phyloP scores from a whole-genome alignment of 2,888 invertebrate genomes.

The Megalurothrips usitatus region DNA sequence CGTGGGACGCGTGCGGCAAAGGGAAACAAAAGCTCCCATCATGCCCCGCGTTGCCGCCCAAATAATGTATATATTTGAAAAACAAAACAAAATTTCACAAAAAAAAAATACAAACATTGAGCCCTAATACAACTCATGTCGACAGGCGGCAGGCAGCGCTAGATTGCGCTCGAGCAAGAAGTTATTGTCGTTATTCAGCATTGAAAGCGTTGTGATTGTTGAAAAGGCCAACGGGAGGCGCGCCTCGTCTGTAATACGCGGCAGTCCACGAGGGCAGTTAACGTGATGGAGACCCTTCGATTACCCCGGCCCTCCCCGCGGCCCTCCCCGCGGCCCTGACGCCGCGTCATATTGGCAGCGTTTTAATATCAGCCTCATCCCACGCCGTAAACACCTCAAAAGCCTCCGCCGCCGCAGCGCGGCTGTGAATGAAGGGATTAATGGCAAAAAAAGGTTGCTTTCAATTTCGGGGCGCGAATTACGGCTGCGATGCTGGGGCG shows the following conservation, averaged over 20 bases:
- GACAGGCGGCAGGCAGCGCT: too few species aligned
- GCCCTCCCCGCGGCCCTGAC: background rate
- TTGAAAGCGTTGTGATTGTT: background rate
- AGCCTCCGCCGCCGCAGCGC: background rate
- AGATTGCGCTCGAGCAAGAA: too few species aligned
- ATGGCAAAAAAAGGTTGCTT: background rate
- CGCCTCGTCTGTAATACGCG: background rate
- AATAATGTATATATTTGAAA: too few species aligned
- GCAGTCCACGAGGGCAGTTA: background rate
- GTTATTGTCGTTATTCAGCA: too few species aligned
- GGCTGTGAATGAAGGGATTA: background rate
- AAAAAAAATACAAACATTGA: too few species aligned
- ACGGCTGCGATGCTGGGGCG: too few species aligned
- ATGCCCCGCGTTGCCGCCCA: too few species aligned
- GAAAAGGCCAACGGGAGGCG: background rate
- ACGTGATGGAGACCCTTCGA: background rate
- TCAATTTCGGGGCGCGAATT: background rate
- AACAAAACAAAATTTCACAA: too few species aligned
- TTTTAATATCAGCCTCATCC: background rate
- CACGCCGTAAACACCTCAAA: background rate
- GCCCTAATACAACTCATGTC: too few species aligned
- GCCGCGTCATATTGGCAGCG: background rate
- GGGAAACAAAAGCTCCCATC: too few species aligned
- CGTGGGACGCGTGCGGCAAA: too few species aligned
- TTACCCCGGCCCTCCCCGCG: background rate